Percentiles rank a stretch among this genome's conserved stretches.
phyloP scores from a whole-genome alignment of 2,888 invertebrate species.

The Encarsia formosa region DNA sequence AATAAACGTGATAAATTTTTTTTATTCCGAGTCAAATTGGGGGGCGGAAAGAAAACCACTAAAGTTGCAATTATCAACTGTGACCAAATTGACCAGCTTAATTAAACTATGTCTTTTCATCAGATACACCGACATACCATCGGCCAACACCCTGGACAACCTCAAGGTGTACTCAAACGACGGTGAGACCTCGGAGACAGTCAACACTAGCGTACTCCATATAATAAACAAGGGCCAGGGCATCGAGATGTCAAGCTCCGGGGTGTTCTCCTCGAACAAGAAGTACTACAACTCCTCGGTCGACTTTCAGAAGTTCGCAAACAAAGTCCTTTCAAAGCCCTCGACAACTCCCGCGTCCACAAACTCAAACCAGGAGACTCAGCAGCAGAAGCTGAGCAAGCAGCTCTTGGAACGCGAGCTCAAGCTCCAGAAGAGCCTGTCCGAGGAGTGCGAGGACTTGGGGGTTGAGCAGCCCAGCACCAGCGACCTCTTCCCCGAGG shows the following conservation, averaged over 20 bases:
- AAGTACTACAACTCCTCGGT: slow-evolving; percentile 44
- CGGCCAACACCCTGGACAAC: slow-evolving; percentile 40
- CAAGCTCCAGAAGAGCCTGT: slow-evolving; percentile 65
- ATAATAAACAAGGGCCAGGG: slow-evolving; percentile 47
- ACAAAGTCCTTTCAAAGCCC: neutral
- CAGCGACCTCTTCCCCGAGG: slow-evolving; percentile 74
- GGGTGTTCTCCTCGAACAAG: slow-evolving; percentile 40
- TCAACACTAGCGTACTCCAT: slow-evolving; percentile 42
- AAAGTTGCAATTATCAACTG: too few relatives aligned
- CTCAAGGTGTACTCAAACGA: slow-evolving; percentile 39
- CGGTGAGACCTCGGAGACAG: slow-evolving; percentile 39
- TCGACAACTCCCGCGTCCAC: neutral
- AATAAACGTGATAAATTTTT: neutral
- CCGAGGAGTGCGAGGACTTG: slow-evolving; percentile 74
- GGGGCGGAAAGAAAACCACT: too few relatives aligned
- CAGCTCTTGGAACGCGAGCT: slow-evolving; percentile 57
- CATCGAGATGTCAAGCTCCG: slow-evolving; percentile 41
- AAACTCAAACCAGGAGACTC: slow-evolving; percentile 32
- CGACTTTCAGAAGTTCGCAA: slow-evolving; percentile 18
- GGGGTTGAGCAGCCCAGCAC: slow-evolving; percentile 79
- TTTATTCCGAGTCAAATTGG: too few relatives aligned
- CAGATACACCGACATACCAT: slow-evolving; percentile 41
- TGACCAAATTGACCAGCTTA: too few relatives aligned
- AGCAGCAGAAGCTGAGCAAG: slow-evolving; percentile 52
- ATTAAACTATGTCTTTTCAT: too few relatives aligned